A percentile compares a stretch with the other conserved stretches of the same genome.
Conservation (phyloP, 2,888 invertebrate genomes). For the Melinopterus prodromus region DNA sequence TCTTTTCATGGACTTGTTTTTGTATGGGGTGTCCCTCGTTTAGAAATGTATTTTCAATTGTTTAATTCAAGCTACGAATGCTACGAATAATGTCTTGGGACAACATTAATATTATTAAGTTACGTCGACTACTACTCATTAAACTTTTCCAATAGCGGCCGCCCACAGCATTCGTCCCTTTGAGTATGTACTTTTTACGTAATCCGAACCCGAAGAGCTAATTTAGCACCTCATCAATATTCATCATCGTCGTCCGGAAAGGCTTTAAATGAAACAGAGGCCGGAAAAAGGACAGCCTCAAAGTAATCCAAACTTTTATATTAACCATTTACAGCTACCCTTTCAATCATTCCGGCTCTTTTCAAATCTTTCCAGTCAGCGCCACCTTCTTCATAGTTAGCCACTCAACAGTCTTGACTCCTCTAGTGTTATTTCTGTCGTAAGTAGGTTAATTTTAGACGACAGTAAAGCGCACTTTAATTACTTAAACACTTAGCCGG, state of each 20-base stretch:
- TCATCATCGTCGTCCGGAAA: background rate
- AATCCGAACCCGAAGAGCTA: background rate
- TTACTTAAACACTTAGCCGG: background rate
- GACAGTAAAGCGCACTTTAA: background rate
- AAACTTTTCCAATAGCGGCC: background rate
- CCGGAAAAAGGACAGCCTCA: constrained; percentile 4
- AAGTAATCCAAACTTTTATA: constrained; percentile 4
- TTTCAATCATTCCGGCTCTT: background rate
- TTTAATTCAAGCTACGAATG: too few relatives aligned
- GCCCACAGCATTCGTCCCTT: background rate
- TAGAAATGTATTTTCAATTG: too few relatives aligned
- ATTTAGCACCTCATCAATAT: constrained; percentile 4
- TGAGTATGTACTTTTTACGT: background rate
- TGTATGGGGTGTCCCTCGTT: too few relatives aligned
- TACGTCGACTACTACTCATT: background rate
- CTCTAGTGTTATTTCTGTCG: background rate
- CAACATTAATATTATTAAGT: background rate
- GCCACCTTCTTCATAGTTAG: background rate
- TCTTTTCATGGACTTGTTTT: too few relatives aligned
- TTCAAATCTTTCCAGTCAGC: background rate
- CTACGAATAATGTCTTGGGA: background rate
- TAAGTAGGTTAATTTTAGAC: background rate
- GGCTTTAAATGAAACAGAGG: background rate
- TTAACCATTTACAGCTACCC: constrained; percentile 4
- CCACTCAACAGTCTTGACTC: background rate